A percentile compares a stretch with the other conserved stretches of the same genome.
Conservation (phyloP, 92 coral and sea anemone genomes). For the Parazoanthus atlanticus region DNA sequence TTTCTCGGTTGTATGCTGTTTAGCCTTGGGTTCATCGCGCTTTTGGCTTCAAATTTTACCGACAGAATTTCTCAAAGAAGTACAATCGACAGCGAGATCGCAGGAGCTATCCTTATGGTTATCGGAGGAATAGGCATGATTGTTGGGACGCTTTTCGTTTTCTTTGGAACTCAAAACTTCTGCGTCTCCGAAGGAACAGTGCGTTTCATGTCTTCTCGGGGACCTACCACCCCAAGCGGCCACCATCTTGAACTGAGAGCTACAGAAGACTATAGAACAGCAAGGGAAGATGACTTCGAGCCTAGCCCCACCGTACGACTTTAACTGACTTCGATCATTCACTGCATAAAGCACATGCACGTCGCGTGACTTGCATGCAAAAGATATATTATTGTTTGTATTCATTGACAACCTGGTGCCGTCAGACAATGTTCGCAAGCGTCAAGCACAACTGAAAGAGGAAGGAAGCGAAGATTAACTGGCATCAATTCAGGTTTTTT, state of each 20-base stretch:
- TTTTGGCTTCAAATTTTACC: constrained; percentile 32
- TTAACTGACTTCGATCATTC: background rate
- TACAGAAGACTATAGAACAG: background rate
- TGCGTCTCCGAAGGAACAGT: constrained; percentile 42
- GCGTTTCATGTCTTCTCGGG: constrained; percentile 22
- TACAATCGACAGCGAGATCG: constrained; percentile 14
- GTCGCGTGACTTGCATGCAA: too few relatives aligned
- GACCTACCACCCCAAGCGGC: background rate
- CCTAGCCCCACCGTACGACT: constrained; percentile 26
- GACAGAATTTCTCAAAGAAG: background rate
- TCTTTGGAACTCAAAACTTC: constrained; percentile 39
- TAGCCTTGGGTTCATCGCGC: constrained; percentile 31
- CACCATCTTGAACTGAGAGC: background rate
- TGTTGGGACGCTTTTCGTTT: constrained; percentile 26
- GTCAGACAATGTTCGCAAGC: too few relatives aligned
- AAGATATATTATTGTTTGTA: too few relatives aligned
- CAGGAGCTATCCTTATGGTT: constrained; percentile 31
- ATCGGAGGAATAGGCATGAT: constrained; percentile 29
- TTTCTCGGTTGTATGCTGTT: constrained; percentile 35
- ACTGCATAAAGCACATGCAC: too few relatives aligned
- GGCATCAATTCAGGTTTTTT: too few relatives aligned
- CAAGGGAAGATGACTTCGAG: background rate
- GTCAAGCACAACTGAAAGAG: too few relatives aligned
- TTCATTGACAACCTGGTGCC: too few relatives aligned
- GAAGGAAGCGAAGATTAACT: too few relatives aligned